Conservation (phyloP, 2,113 vertebrate species). For the Dolichotis patagonum region DNA sequence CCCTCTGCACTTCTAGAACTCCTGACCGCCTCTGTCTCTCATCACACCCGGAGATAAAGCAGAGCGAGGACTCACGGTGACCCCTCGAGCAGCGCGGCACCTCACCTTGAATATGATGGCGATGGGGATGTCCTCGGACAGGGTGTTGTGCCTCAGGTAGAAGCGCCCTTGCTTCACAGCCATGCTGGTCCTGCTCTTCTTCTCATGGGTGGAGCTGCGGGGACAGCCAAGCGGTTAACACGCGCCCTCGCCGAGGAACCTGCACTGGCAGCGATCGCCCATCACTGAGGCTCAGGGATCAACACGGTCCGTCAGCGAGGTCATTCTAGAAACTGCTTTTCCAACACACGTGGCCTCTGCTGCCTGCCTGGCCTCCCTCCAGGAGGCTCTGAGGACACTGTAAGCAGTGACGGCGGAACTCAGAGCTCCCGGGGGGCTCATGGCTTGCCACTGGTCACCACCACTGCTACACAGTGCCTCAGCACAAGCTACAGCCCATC, state of each 20-base stretch:
- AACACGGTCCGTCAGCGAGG: neutral
- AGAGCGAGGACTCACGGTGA: too few relatives aligned
- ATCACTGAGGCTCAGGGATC: neutral
- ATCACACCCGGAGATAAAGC: slow-evolving; percentile 1
- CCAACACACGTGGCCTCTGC: neutral
- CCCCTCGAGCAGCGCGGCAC: neutral
- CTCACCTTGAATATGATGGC: slow-evolving; percentile 98
- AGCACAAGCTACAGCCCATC: neutral
- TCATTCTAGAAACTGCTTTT: neutral
- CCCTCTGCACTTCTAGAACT: slow-evolving; percentile 2
- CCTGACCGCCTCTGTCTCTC: neutral
- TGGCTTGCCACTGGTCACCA: neutral
- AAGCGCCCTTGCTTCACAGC: slow-evolving; percentile 97
- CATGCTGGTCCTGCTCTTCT: slow-evolving; percentile 99
- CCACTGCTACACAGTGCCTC: too few relatives aligned
- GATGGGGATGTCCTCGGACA: slow-evolving; percentile 98
- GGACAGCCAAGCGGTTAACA: slow-evolving; percentile 42
- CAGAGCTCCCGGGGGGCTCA: neutral
- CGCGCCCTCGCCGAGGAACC: too few relatives aligned
- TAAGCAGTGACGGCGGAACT: neutral
- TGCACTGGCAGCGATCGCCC: neutral
- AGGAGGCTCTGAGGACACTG: neutral
- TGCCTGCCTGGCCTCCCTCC: too few relatives aligned
- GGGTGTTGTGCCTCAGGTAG: slow-evolving; percentile 97
- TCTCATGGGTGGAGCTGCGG: slow-evolving; percentile 97